Base-by-base conservation (phyloP, 2,113 vertebrate species). In the Aspiorhynchus laticeps region DNA sequence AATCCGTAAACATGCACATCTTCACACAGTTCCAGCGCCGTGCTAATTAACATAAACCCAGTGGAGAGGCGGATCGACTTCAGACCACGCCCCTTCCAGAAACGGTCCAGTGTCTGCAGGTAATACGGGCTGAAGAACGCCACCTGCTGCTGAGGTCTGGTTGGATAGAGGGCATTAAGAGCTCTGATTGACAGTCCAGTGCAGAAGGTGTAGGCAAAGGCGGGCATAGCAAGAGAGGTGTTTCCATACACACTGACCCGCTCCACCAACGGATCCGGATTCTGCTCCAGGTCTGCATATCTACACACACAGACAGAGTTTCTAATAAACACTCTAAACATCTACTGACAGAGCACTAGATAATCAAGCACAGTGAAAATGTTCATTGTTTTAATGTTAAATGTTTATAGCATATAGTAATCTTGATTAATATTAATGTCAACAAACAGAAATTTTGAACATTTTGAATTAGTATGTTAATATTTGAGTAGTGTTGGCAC, bases 1-100 rank as follows among this genome's bases (percentile, higher is more conserved):
- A 90, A 91, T 8, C 90, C 90, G 17, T 91, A 91, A 1, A 90
- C 81, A 12, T 85, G 59, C 19, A 91, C 87, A 1, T 82, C 0
- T 7, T 90, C 61, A 41, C 90, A 91, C 17, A 91, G 26, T n/a
- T 89, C 88, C 9, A 90, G 24, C 0, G 88, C 88, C 2, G 48
- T 46, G 51, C 77, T 91, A 3, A 69, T 83, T 69, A 90, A 3
- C 81, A 91, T 85, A 14, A 91, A 36, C 5, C 88, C 90, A 1
- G 90, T 38, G 10, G 88, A 87, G 69, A 91, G 81, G 26, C 87
- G 87, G 1, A 2, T 0, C 75, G 53, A 69, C 46, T 17, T 19
- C 7, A 89, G 80, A 11, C 88, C 86, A 26, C 43, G 65, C 26
- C 2, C 1, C 75, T 77, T 83, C 88, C 87, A 90, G 71, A 76